Conservation (phyloP, 2,797 vertebrate species). For the Mormyrops attenuatus region DNA sequence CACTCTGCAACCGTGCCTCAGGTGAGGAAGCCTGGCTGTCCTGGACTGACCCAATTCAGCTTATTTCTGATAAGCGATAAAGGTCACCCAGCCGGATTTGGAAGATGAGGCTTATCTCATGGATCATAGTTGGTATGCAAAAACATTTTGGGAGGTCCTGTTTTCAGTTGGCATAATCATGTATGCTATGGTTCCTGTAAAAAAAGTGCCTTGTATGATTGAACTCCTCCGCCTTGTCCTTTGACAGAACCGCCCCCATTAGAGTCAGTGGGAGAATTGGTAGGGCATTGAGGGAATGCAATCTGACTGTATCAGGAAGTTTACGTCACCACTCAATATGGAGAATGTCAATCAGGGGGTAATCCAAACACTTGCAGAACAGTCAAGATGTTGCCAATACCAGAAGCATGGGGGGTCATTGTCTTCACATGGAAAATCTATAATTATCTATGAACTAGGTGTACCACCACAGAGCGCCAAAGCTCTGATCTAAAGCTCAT, state of each 20-base stretch:
- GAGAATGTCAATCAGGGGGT: background rate
- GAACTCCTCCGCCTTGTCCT: background rate
- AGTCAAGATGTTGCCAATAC: background rate
- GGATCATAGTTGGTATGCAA: background rate
- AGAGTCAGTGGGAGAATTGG: background rate
- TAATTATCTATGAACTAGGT: background rate
- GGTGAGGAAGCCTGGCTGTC: background rate
- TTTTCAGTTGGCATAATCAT: background rate
- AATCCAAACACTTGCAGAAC: background rate
- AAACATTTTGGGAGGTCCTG: background rate
- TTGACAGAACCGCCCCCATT: background rate
- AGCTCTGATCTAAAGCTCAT: background rate
- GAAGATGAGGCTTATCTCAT: background rate
- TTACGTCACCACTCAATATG: background rate
- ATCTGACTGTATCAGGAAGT: background rate
- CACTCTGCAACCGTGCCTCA: background rate
- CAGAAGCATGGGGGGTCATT: background rate
- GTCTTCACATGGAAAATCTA: background rate
- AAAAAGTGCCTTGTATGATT: background rate
- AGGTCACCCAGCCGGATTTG: background rate
- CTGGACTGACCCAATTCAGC: background rate
- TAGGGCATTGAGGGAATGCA: background rate
- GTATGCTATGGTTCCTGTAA: background rate
- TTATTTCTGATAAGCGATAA: background rate
- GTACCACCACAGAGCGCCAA: background rate